Conservation (phyloP, 1,140 invertebrate genomes). For the Philopotamus ludificatus region DNA sequence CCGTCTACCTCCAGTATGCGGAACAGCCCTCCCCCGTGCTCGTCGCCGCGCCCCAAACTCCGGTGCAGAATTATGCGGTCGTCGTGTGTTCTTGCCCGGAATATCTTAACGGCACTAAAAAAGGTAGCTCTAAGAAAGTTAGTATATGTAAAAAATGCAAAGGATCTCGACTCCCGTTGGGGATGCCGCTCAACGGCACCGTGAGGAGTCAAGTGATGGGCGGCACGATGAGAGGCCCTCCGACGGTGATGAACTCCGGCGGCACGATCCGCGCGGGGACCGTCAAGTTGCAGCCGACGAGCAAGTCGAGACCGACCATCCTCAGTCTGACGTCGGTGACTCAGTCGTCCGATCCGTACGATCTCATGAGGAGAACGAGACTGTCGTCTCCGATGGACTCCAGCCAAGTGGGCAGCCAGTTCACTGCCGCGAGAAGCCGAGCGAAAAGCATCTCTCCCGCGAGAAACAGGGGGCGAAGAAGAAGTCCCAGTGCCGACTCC, state of each 20-base stretch:
- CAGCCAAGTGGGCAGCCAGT: slow-evolving; percentile 54
- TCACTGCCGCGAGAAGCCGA: slow-evolving; percentile 55
- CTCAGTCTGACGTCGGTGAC: slow-evolving; percentile 56
- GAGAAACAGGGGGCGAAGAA: slow-evolving; percentile 51
- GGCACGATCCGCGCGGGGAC: slow-evolving; percentile 58
- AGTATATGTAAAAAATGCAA: slow-evolving; percentile 77
- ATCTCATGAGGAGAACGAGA: slow-evolving; percentile 73
- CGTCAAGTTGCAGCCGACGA: slow-evolving; percentile 57
- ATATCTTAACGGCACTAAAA: slow-evolving; percentile 71
- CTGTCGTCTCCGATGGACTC: slow-evolving; percentile 61
- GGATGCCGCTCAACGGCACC: slow-evolving; percentile 60
- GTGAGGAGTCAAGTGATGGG: slow-evolving; percentile 56
- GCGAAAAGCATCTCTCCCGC: slow-evolving; percentile 63
- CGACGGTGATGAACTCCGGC: slow-evolving; percentile 48
- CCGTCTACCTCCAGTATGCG: slow-evolving; percentile 55
- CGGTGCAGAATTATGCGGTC: slow-evolving; percentile 61
- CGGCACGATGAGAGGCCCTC: slow-evolving; percentile 59
- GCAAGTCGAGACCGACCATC: slow-evolving; percentile 62
- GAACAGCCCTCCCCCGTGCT: slow-evolving; percentile 58
- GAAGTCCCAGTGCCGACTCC: slow-evolving; percentile 47
- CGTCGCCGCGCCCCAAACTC: slow-evolving; percentile 55
- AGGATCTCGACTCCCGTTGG: slow-evolving; percentile 66
- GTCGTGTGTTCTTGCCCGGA: slow-evolving; percentile 75
- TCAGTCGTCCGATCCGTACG: slow-evolving; percentile 67
- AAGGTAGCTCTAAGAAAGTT: slow-evolving; percentile 66